Conservation (phyloP, 2,797 vertebrate species). For the Acipenser ruthenus region DNA sequence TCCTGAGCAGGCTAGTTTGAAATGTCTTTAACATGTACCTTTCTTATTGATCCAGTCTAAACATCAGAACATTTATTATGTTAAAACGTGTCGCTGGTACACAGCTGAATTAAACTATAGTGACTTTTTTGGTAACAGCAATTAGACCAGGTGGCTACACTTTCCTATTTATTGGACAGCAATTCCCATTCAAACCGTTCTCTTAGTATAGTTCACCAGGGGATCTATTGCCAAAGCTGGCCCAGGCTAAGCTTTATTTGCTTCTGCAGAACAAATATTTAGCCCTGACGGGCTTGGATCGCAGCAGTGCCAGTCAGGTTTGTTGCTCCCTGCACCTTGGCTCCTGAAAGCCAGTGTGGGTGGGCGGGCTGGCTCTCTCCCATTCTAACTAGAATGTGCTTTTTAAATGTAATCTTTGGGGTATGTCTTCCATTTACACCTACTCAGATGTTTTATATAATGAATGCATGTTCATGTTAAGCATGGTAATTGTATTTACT, state of each 20-base stretch:
- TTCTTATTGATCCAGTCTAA: background rate
- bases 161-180: too few relatives aligned
- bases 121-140: conserved; percentile 15
- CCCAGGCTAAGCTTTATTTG: conserved; percentile 36
- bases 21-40: too few relatives aligned
- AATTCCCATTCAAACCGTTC: too few relatives aligned
- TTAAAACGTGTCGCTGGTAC: background rate
- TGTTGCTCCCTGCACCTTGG: conserved; percentile 23
- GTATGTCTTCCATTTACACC: background rate
- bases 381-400: background rate
- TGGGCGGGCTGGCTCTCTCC: background rate
- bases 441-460: background rate
- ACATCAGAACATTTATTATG: background rate
- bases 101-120: background rate
- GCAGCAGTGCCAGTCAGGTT: conserved; percentile 34
- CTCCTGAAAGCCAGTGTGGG: conserved; percentile 7
- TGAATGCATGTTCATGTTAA: too few relatives aligned
- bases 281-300: conserved; percentile 30
- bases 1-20: too few relatives aligned
- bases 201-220: conserved; percentile 20
- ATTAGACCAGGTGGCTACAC: conserved; percentile 16
- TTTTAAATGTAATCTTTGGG: background rate
- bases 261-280: conserved; percentile 40
- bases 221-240: conserved; percentile 24
- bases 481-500: too few relatives aligned